phyloP scores from a whole-genome alignment of 2,888 invertebrate genomes.

The Beris morrisii region DNA sequence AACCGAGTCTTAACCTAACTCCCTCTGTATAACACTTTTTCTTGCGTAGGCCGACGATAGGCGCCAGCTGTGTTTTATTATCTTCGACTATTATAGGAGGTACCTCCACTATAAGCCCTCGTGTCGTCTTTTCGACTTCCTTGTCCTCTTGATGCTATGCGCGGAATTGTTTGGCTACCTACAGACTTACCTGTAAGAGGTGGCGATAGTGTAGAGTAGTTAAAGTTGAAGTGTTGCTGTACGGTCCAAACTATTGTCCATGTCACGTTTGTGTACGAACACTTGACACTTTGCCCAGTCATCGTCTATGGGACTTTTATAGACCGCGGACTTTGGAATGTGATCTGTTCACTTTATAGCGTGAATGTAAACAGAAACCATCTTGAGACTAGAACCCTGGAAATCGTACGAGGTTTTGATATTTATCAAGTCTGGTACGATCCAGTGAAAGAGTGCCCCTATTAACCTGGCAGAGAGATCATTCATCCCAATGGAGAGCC shows the following conservation, averaged over 20 bases:
- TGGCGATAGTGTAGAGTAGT: conserved; percentile 10
- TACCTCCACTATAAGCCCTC: neutral
- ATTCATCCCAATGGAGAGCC: too few relatives aligned
- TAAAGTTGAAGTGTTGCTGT: conserved; percentile 2
- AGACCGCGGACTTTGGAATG: conserved; percentile 23
- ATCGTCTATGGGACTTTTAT: conserved; percentile 18
- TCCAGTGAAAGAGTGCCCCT: too few relatives aligned
- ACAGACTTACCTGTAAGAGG: conserved; percentile 10
- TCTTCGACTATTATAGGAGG: neutral
- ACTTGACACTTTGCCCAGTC: conserved; percentile 26
- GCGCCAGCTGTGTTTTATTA: conserved; percentile 35
- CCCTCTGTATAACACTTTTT: conserved; percentile 26
- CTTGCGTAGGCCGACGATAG: conserved; percentile 32
- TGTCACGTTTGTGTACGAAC: conserved; percentile 20
- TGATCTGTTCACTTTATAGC: conserved; percentile 8
- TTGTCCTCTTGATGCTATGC: conserved; percentile 16
- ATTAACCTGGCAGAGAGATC: too few relatives aligned
- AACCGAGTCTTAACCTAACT: conserved; percentile 19
- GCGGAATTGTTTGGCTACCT: conserved; percentile 22
- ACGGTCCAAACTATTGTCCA: neutral
- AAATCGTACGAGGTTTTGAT: too few relatives aligned
- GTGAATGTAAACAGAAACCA: too few relatives aligned
- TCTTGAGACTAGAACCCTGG: too few relatives aligned
- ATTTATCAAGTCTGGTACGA: too few relatives aligned
- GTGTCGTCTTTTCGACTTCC: conserved; percentile 24